A percentile compares a stretch with the other conserved stretches of the same genome.
Conservation (phyloP, 2,113 vertebrate species). For the Diadophis punctatus region DNA sequence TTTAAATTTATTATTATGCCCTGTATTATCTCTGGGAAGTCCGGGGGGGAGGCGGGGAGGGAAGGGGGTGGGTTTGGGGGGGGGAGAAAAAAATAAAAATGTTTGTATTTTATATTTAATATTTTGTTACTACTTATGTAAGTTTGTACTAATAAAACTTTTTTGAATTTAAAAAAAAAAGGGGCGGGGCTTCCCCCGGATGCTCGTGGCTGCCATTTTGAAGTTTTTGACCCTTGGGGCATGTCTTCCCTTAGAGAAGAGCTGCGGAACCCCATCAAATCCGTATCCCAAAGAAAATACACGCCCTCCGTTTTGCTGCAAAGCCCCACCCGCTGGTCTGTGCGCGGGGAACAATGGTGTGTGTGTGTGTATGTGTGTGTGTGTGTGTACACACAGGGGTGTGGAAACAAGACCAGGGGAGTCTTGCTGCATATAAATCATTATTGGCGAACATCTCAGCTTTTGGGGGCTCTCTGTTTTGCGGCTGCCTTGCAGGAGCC, state of each 20-base stretch:
- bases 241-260: background rate
- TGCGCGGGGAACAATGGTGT: background rate
- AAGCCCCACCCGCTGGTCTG: background rate
- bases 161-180: too few relatives aligned
- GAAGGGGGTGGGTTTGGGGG: too few relatives aligned
- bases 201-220: background rate
- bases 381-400: slow-evolving; percentile 46
- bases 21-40: too few relatives aligned
- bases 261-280: background rate
- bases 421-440: slow-evolving; percentile 92
- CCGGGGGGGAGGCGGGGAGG: too few relatives aligned
- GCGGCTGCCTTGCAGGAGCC: slow-evolving; percentile 78
- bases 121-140: too few relatives aligned
- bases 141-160: too few relatives aligned
- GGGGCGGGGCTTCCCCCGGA: too few relatives aligned
- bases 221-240: background rate
- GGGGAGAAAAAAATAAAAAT: too few relatives aligned
- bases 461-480: slow-evolving; percentile 82
- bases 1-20: too few relatives aligned
- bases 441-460: slow-evolving; percentile 98
- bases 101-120: too few relatives aligned
- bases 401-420: slow-evolving; percentile 57
- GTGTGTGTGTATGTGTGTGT: slow-evolving; percentile 37
- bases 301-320: background rate
- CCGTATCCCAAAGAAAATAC: background rate